phyloP scores from a whole-genome alignment of 2,113 vertebrate species.

The Setophaga petechia region DNA sequence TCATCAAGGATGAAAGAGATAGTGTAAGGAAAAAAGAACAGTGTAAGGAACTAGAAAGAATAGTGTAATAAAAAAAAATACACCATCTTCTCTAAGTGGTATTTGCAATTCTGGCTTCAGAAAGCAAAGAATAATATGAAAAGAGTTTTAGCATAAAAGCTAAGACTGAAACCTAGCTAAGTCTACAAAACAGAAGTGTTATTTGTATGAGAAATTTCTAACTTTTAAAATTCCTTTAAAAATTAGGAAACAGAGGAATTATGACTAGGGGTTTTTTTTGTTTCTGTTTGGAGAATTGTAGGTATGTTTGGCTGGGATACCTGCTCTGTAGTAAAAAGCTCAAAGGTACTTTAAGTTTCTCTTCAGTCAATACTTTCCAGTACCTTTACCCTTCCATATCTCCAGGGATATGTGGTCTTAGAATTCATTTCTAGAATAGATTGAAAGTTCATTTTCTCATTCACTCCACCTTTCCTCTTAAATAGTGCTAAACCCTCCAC shows the following conservation, averaged over 20 bases:
- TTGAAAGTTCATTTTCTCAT: background rate
- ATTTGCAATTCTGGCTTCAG: background rate
- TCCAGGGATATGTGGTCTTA: background rate
- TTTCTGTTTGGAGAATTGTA: background rate
- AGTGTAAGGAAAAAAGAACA: background rate
- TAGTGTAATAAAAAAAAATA: background rate
- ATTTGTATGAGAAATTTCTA: background rate
- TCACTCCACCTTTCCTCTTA: background rate
- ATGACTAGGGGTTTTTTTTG: background rate
- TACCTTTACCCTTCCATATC: background rate
- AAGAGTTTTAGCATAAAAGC: background rate
- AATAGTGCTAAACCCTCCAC: background rate
- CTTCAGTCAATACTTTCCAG: background rate
- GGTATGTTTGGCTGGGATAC: background rate
- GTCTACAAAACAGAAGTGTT: background rate
- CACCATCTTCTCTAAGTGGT: background rate
- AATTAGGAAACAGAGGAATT: background rate
- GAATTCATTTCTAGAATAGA: background rate
- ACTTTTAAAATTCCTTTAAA: background rate
- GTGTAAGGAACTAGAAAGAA: background rate
- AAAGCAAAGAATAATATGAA: background rate
- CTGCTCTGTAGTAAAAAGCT: background rate
- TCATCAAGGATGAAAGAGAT: background rate
- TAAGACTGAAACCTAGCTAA: background rate
- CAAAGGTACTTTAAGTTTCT: background rate